Base-by-base conservation (phyloP, 2,888 invertebrate genomes). In the Lasioglossum leucozonium region DNA sequence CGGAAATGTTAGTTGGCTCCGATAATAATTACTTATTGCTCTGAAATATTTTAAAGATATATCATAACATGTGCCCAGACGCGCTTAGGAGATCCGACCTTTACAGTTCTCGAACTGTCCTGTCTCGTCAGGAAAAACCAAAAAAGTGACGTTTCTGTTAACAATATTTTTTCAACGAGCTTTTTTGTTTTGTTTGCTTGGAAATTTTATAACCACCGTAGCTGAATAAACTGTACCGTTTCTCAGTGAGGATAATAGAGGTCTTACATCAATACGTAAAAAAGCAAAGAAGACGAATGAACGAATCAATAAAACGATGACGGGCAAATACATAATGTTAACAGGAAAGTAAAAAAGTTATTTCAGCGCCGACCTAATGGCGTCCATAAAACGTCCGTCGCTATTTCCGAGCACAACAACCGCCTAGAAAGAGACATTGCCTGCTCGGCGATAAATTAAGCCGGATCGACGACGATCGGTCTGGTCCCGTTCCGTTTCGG, bases 401-500 rank as follows among this genome's bases (percentile, higher is more conserved):
- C 62, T 62, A 62, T 62, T 30, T 30, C 62, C 16, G 16, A 62
- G 30, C n/a, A 30, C 6, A 30, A 62, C 30, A 62, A 26, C 16
- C 30, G 62, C 26, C 2, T 26, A 62, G 30, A 30, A 6, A n/a
- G 51, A 30, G 30, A 62, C 62, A 16, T 30, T 30, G 26, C 2
- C 62, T 26, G 62, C 62, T 62, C 30, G 62, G 30, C 30, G 62
- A 30, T 62, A 62, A 62, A 62, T 62, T 62, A 62, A 30, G 30
- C 13, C 62, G 16, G 30, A 62, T 62, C 62, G 62, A 30, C 62
- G 62, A 62, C 62, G 16, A 62, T 62, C 62, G 26, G 16, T 62
- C 16, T 62, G 62, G 62, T 62, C 22, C 47, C 47, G 18, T 18
- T 58, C 58, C 58, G 62, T 62, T 62, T 62, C 62, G 62, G 62